A percentile compares a stretch with the other conserved stretches of the same genome.
These are phyloP conservation scores for Argyrosomus regius DNA, from an alignment of 2,797 vertebrate species.

Conservation along the genomic window DNA sequence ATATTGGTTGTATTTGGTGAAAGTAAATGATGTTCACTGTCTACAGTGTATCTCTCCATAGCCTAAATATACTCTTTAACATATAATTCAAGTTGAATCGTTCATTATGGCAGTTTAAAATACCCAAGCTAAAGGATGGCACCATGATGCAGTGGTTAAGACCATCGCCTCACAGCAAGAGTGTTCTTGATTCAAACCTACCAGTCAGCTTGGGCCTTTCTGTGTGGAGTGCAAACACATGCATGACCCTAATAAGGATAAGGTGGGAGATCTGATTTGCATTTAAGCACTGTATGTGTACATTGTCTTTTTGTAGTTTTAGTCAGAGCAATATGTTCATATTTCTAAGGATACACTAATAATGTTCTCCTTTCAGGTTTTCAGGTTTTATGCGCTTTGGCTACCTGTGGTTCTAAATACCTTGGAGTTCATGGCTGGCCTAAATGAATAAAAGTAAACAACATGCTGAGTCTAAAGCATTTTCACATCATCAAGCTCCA, in stretches of 20 bases:
- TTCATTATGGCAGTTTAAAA: too few species aligned
- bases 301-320: neutral
- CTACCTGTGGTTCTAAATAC: constrained; percentile 19
- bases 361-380: neutral
- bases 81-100: too few species aligned
- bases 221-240: too few species aligned
- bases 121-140: too few species aligned
- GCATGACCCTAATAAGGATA: too few species aligned
- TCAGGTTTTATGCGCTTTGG: neutral
- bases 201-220: too few species aligned
- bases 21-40: neutral
- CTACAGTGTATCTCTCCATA: too few species aligned
- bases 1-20: neutral
- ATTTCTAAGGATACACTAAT: neutral
- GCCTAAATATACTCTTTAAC: too few species aligned
- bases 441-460: constrained; percentile 33
- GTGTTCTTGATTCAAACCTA: too few species aligned
- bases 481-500: constrained; percentile 5
- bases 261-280: neutral
- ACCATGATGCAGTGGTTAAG: too few species aligned
- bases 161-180: too few species aligned
- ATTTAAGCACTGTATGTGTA: neutral
- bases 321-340: neutral
- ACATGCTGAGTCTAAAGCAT: neutral
- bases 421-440: neutral